A percentile compares a stretch with the other conserved stretches of the same genome.
Conservation (phyloP, 2,888 invertebrate genomes). For the Schizaphis graminum region DNA sequence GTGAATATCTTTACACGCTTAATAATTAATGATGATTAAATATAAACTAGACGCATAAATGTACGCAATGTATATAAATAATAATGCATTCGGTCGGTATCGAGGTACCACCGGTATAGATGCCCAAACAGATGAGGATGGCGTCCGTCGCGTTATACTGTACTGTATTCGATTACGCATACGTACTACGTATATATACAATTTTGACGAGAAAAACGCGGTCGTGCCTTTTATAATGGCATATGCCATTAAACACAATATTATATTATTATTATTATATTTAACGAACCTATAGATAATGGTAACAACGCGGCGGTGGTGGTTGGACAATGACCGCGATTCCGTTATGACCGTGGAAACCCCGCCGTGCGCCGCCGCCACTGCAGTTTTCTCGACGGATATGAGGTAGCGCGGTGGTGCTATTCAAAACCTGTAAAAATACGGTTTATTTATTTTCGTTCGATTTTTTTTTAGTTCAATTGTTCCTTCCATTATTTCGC, state of each 20-base stretch:
- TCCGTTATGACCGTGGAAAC: constrained; percentile 57
- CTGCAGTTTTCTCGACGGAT: background rate
- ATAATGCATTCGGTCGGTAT: background rate
- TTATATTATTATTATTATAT: background rate
- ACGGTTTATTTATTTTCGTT: constrained; percentile 46
- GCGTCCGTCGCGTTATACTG: background rate
- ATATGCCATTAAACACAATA: background rate
- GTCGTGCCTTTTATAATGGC: background rate
- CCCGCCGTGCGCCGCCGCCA: constrained; percentile 10
- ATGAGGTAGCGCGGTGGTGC: background rate
- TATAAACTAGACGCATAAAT: background rate
- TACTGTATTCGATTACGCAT: background rate
- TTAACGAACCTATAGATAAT: background rate
- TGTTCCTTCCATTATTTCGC: constrained; percentile 49
- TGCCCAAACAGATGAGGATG: background rate
- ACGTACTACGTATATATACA: background rate
- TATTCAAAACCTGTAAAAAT: constrained; percentile 33
- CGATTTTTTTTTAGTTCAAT: background rate
- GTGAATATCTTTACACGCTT: background rate
- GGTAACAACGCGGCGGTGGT: background rate
- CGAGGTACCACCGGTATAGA: background rate
- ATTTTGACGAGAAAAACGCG: constrained; percentile 21
- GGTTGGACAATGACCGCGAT: constrained; percentile 56
- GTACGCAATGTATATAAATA: background rate
- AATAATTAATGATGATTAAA: background rate